A percentile compares a stretch with the other conserved stretches of the same genome.
Conservation (phyloP, 2,113 vertebrate genomes). For the Tretioscincus oriximinensis region DNA sequence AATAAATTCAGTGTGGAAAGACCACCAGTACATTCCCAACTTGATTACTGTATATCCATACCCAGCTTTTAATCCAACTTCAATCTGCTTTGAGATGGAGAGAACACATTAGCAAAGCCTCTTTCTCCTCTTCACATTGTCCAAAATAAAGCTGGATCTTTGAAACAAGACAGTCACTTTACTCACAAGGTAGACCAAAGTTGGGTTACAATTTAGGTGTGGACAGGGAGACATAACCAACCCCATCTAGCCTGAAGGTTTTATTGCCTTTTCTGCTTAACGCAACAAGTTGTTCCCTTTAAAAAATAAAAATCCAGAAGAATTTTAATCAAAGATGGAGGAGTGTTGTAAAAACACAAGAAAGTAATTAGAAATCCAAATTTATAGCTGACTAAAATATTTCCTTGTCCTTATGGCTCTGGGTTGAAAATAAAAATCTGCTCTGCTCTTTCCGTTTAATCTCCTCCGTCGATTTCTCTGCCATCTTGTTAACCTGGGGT, state of each 20-base stretch:
- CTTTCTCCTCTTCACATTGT: too few relatives aligned
- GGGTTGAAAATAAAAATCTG: slow-evolving; percentile 20
- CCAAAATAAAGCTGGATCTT: too few relatives aligned
- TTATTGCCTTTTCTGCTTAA: slow-evolving; percentile 13
- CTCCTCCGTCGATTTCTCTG: not conserved
- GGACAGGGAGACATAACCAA: not conserved
- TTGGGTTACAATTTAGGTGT: too few relatives aligned
- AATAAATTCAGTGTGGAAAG: too few relatives aligned
- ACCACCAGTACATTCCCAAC: too few relatives aligned
- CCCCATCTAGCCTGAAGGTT: slow-evolving; percentile 11
- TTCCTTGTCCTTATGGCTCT: slow-evolving; percentile 54
- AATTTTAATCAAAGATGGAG: slow-evolving; percentile 73
- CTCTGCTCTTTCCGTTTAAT: slow-evolving; percentile 44
- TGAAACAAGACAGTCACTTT: too few relatives aligned
- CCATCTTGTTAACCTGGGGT: not conserved
- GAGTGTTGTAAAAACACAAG: slow-evolving; percentile 67
- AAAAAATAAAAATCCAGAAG: slow-evolving; percentile 32
- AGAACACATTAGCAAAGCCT: too few relatives aligned
- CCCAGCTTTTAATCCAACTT: too few relatives aligned
- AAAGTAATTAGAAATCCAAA: slow-evolving; percentile 73
- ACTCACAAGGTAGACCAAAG: too few relatives aligned
- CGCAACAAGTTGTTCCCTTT: slow-evolving; percentile 27
- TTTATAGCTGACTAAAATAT: slow-evolving; percentile 66
- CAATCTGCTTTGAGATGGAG: too few relatives aligned
- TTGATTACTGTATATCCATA: too few relatives aligned